phyloP scores from a whole-genome alignment of 2,797 vertebrate species.

The Neosilurus hyrtlii region DNA sequence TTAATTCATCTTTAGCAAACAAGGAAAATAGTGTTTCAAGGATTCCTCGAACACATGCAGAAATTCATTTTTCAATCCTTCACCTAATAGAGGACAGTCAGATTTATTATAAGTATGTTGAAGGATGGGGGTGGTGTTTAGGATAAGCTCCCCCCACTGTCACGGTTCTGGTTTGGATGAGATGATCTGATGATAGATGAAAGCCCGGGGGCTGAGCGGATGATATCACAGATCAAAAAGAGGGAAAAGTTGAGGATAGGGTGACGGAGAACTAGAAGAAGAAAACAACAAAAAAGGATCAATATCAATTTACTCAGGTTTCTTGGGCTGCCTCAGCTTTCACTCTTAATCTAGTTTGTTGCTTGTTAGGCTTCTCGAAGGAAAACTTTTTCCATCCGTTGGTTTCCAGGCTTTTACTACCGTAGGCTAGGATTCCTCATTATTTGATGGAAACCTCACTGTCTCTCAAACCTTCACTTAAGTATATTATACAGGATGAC shows the following conservation, averaged over 20 bases:
- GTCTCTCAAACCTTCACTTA: background rate
- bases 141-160: background rate
- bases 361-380: conserved; percentile 19
- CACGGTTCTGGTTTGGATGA: background rate
- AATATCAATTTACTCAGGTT: conserved; percentile 41
- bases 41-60: conserved; percentile 56
- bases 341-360: conserved; percentile 35
- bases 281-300: conserved; percentile 34
- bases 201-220: background rate
- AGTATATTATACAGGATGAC: background rate
- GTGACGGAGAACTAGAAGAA: conserved; percentile 6
- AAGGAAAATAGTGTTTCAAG: conserved; percentile 23
- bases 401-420: background rate
- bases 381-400: conserved; percentile 15
- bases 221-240: conserved; percentile 7
- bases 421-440: background rate
- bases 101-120: conserved; percentile 57
- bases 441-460: background rate
- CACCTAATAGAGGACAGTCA: conserved; percentile 54
- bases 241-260: background rate
- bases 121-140: conserved; percentile 41
- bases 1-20: conserved; percentile 62
- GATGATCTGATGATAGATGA: conserved; percentile 6
- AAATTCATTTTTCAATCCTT: conserved; percentile 55
- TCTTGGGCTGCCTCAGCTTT: conserved; percentile 22